These are phyloP conservation scores for Coreoperca whiteheadi DNA, from an alignment of 2,113 vertebrate genomes.

Conservation along the genomic window DNA sequence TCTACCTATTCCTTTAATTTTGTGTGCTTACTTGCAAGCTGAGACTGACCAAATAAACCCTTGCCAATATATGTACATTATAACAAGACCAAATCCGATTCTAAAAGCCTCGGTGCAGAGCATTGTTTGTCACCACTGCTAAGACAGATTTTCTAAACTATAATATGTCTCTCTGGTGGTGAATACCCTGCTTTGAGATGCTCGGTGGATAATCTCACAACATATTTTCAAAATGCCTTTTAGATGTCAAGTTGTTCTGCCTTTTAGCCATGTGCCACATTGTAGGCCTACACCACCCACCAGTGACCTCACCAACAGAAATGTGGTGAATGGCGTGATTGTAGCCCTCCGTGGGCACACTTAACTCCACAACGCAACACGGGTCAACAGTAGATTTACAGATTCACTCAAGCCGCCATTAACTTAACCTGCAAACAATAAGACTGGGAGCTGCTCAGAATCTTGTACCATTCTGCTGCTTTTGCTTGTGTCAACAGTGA, in stretches of 20 bases:
- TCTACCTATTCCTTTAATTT: not conserved
- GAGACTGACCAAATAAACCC: slow-evolving; percentile 24
- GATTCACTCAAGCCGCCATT: slow-evolving; percentile 42
- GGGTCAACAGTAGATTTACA: slow-evolving; percentile 60
- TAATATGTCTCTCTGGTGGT: not conserved
- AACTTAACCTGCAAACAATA: slow-evolving; percentile 38
- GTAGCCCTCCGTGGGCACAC: slow-evolving; percentile 62
- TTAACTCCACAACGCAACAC: slow-evolving; percentile 52
- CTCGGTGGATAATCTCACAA: slow-evolving; percentile 46
- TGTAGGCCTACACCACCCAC: slow-evolving; percentile 40
- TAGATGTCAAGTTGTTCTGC: slow-evolving; percentile 59
- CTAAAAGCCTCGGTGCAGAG: not conserved
- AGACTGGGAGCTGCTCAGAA: slow-evolving; percentile 67
- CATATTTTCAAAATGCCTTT: slow-evolving; percentile 66
- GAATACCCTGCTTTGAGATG: slow-evolving; percentile 63
- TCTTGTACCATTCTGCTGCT: slow-evolving; percentile 31
- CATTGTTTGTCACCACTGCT: slow-evolving; percentile 3
- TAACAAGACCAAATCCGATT: not conserved
- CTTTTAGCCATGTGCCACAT: slow-evolving; percentile 67
- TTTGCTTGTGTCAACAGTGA: slow-evolving; percentile 39
- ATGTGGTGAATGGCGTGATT: slow-evolving; percentile 61
- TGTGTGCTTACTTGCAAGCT: not conserved
- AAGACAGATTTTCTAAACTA: not conserved
- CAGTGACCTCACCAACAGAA: slow-evolving; percentile 63
- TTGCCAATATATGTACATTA: slow-evolving; percentile 16